A percentile compares a stretch with the other conserved stretches of the same genome.
Evolutionary conservation across 2,113 vertebrate species (phyloP).

Genomic region (Poicephalus gulielmi): DNA sequence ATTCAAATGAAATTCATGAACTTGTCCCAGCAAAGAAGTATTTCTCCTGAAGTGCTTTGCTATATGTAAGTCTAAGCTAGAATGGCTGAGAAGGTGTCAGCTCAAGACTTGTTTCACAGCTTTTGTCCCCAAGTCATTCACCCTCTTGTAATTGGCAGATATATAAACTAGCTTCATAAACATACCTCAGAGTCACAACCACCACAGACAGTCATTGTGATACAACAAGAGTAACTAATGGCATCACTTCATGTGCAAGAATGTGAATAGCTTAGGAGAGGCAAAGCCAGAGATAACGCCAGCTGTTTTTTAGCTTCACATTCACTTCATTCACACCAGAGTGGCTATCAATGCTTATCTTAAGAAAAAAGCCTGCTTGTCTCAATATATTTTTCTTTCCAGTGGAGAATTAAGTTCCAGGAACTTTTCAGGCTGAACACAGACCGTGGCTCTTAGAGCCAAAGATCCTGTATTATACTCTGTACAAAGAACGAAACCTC

Average conservation of each 20-base stretch:
- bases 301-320: not conserved
- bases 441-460: not conserved
- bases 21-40: not conserved
- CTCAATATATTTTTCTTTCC: not conserved
- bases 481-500: not conserved
- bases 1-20: not conserved
- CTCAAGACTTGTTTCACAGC: not conserved
- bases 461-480: not conserved
- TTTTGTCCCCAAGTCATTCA: not conserved
- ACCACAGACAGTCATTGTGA: not conserved
- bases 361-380: not conserved
- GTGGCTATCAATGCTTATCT: not conserved
- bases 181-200: not conserved
- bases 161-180: conserved; percentile 12
- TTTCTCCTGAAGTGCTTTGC: not conserved
- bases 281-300: not conserved
- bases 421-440: not conserved
- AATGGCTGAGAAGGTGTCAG: not conserved
- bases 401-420: not conserved
- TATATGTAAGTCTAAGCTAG: not conserved
- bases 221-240: not conserved
- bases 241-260: not conserved
- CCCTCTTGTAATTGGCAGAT: not conserved
- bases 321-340: not conserved
- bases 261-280: not conserved